Base-by-base conservation (phyloP, 2,113 vertebrate genomes). In the Laterallus jamaicensis region DNA sequence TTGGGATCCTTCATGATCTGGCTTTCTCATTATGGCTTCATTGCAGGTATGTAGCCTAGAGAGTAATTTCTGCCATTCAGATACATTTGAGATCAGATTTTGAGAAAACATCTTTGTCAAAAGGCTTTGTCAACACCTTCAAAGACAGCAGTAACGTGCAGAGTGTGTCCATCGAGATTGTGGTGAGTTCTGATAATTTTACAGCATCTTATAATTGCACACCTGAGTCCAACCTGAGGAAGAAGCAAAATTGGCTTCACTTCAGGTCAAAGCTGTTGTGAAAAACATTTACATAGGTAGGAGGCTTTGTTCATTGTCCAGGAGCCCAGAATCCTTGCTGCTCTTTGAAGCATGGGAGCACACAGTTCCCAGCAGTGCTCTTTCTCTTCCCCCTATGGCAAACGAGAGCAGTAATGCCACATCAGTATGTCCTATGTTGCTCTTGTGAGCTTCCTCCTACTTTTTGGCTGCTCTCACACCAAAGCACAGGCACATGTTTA, bases 321-420 rank as follows among this genome's bases (percentile, higher is more conserved):
- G 26, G 28, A 79, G 11, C 24, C 19, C 63, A 79, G 54, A 79
- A 87, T 37, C 28, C 49, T 64, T 54, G 22, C 6, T 84, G 31
- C 3, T 64, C 6, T 86, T 74, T 26, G n/a, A 68, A 29, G 5
- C 15, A 58, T 9, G 19, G 39, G 22, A 92, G 22, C 0, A 0
- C 37, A 40, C 4, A 12, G 8, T 18, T 90, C 55, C 19, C 59
- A 80, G 59, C 19, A 74, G 7, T 91, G 12, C 47, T 88, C 9
- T 29, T 60, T 8, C 32, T 60, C 39, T 40, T 84, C 29, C 29
- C 5, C 3, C 32, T 28, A 0, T 21, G 24, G 50, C 29, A 68
- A 42, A 12, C 0, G 0, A 66, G 26, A 20, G 54, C 9, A 55
- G 37, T 31, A 63, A 19, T 8, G 20, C 28, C 29, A 26, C 2